A percentile compares a stretch with the other conserved stretches of the same genome.
Evolutionary conservation across 37 sponge, comb jelly and placozoan species (phyloP).

Genomic region (Halichondria panicea): DNA sequence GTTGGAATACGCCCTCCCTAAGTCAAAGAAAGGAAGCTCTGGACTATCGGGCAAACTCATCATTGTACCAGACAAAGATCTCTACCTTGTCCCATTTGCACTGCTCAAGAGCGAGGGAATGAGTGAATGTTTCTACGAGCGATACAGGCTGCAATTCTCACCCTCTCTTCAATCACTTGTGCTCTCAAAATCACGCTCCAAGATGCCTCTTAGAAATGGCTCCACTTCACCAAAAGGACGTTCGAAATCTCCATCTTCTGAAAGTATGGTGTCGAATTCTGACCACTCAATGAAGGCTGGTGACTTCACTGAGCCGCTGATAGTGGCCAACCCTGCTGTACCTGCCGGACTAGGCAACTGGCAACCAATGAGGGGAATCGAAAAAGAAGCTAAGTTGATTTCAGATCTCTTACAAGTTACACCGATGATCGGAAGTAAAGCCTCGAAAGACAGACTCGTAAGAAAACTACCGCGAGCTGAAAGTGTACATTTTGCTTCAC

Average conservation of each 20-base stretch:
- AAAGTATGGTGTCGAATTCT: background rate
- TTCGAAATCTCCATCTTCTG: background rate
- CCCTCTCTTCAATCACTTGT: constrained; percentile 72
- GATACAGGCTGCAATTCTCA: constrained; percentile 62
- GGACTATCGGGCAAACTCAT: constrained; percentile 39
- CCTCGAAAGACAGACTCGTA: constrained; percentile 69
- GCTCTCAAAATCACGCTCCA: constrained; percentile 1
- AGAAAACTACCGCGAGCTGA: constrained; percentile 38
- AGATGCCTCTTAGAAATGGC: background rate
- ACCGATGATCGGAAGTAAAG: constrained; percentile 54
- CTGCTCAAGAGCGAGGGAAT: constrained; percentile 68
- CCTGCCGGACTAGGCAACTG: constrained; percentile 59
- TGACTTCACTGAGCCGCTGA: constrained; percentile 35
- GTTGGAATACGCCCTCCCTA: constrained; percentile 76
- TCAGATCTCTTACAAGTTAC: constrained; percentile 66
- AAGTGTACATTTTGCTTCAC: constrained; percentile 66
- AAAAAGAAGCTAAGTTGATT: constrained; percentile 76
- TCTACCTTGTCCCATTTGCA: constrained; percentile 87
- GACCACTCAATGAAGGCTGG: background rate
- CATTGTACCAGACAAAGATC: constrained; percentile 86
- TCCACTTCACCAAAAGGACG: background rate
- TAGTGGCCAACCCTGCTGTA: constrained; percentile 78
- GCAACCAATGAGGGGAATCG: constrained; percentile 73
- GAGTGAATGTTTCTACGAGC: constrained; percentile 64
- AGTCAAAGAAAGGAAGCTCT: constrained; percentile 28